Conservation (phyloP, 2,888 invertebrate genomes). For the Lasioglossum pauxillum region DNA sequence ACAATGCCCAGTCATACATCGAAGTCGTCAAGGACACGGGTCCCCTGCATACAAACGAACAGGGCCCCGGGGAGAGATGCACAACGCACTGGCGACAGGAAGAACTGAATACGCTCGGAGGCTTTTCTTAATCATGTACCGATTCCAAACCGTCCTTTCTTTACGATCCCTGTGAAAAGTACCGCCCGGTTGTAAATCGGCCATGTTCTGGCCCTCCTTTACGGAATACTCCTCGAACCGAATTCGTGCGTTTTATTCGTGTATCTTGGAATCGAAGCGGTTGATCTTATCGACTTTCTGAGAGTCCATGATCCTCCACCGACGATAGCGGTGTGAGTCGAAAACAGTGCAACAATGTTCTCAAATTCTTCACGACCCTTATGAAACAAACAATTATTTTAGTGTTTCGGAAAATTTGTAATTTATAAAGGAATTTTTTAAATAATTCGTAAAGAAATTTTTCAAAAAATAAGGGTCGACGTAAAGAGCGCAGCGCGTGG, state of each 20-base stretch:
- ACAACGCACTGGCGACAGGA: slow-evolving; percentile 35
- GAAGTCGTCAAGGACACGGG: slow-evolving; percentile 65
- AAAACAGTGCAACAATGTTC: too few relatives aligned
- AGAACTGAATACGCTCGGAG: slow-evolving; percentile 45
- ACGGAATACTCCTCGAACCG: slow-evolving; percentile 26
- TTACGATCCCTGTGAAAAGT: slow-evolving; percentile 60
- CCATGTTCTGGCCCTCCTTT: slow-evolving; percentile 27
- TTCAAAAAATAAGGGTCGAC: neutral
- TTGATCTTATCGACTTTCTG: slow-evolving; percentile 11
- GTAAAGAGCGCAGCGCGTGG: neutral
- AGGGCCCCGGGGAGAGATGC: slow-evolving; percentile 29
- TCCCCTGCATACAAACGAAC: slow-evolving; percentile 72
- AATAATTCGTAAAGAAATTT: neutral
- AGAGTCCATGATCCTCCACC: neutral
- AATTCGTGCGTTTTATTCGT: slow-evolving; percentile 28
- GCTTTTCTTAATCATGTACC: slow-evolving; percentile 68
- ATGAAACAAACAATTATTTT: too few relatives aligned
- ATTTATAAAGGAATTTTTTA: too few relatives aligned
- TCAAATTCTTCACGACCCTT: too few relatives aligned
- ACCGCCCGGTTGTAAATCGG: slow-evolving; percentile 59
- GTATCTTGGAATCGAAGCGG: slow-evolving; percentile 8
- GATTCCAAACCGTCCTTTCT: slow-evolving; percentile 41
- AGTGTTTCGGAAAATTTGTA: too few relatives aligned
- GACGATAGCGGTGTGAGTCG: too few relatives aligned
- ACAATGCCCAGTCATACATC: slow-evolving; percentile 75